Evolutionary conservation across 2,113 vertebrate species (phyloP).

Genomic region (Epinephelus moara): DNA sequence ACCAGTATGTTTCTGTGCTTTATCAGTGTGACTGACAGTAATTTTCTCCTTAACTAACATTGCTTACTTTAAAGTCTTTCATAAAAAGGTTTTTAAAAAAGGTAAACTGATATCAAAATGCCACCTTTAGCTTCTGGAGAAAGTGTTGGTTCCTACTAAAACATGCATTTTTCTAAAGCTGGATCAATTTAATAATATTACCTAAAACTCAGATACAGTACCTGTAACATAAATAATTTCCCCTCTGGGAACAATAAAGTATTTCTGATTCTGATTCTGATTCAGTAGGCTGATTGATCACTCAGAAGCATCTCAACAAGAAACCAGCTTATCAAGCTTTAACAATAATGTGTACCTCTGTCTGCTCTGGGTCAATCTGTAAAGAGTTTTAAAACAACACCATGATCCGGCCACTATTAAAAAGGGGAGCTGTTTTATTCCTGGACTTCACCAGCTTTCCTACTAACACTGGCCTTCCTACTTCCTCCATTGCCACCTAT

Average conservation of each 20-base stretch:
- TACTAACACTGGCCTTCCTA: constrained; percentile 4
- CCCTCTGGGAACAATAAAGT: too few species aligned
- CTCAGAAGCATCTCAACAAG: not conserved
- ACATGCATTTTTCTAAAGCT: not conserved
- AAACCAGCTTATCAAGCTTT: not conserved
- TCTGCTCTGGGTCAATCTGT: not conserved
- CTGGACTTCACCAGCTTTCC: constrained; percentile 18
- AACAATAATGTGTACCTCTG: not conserved
- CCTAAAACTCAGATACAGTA: not conserved
- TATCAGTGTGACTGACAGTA: not conserved
- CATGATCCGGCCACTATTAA: not conserved
- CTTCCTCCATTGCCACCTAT: constrained; percentile 84
- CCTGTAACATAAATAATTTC: too few species aligned
- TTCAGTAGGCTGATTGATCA: not conserved
- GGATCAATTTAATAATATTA: not conserved
- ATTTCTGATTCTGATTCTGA: too few species aligned
- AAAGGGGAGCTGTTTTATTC: not conserved
- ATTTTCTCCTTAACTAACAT: not conserved
- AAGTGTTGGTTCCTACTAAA: not conserved
- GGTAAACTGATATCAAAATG: not conserved
- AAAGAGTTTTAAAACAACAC: constrained; percentile 6
- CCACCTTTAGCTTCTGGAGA: not conserved
- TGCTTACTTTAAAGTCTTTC: not conserved
- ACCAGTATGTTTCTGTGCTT: not conserved
- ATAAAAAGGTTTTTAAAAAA: not conserved